These are phyloP conservation scores for Phocoena phocoena DNA, from an alignment of 2,113 vertebrate genomes.

Conservation along the genomic window DNA sequence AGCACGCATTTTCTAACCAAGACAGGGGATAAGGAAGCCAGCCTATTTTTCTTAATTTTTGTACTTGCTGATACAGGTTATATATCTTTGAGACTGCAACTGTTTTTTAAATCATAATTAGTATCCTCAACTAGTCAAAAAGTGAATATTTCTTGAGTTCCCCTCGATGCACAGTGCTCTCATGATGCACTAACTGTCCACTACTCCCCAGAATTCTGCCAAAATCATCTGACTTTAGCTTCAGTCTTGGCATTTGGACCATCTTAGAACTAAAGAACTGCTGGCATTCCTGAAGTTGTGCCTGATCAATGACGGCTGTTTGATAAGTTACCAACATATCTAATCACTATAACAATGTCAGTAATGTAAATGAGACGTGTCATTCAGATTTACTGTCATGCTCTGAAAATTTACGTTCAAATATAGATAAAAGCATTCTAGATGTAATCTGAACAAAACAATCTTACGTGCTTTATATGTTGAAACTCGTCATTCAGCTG, in stretches of 20 bases:
- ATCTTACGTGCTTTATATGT: background rate
- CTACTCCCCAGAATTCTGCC: conserved; percentile 5
- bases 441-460: background rate
- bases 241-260: background rate
- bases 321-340: conserved; percentile 56
- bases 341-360: conserved; percentile 45
- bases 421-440: conserved; percentile 60
- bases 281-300: background rate
- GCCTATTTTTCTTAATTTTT: background rate
- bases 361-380: conserved; percentile 44
- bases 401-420: conserved; percentile 51
- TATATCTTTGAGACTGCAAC: background rate
- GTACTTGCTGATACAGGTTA: background rate
- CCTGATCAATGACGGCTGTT: conserved; percentile 34
- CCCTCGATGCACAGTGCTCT: background rate
- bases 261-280: background rate
- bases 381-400: conserved; percentile 56
- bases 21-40: background rate
- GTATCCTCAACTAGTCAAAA: background rate
- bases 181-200: background rate
- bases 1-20: background rate
- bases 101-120: background rate
- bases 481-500: conserved; percentile 13
- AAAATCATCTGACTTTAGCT: background rate
- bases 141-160: background rate